Percentiles rank a stretch among this genome's conserved stretches.
Conservation (phyloP, 2,888 invertebrate species). For the Andrena trimmerana region DNA sequence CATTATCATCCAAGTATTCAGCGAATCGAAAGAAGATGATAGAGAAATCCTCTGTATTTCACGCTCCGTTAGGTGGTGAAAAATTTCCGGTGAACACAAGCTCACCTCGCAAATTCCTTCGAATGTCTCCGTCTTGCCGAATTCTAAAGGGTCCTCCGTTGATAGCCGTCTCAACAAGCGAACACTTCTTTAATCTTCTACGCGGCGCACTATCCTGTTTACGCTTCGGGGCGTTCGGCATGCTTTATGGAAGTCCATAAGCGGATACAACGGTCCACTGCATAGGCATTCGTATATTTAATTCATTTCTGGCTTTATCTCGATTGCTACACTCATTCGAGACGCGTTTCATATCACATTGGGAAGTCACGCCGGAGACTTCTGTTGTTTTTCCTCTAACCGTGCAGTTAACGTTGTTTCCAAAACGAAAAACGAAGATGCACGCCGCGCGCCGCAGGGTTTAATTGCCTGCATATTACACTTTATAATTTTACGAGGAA, state of each 20-base stretch:
- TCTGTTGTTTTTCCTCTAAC: slow-evolving; percentile 21
- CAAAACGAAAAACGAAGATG: slow-evolving; percentile 6
- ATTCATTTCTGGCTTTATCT: slow-evolving; percentile 67
- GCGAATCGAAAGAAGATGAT: slow-evolving; percentile 44
- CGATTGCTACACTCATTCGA: slow-evolving; percentile 33
- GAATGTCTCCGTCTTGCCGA: slow-evolving; percentile 9
- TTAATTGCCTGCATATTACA: slow-evolving; percentile 19
- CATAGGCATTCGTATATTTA: slow-evolving; percentile 67
- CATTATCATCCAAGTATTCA: slow-evolving; percentile 5
- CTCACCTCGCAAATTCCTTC: slow-evolving; percentile 30
- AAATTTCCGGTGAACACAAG: slow-evolving; percentile 36
- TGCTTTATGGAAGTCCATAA: slow-evolving; percentile 63
- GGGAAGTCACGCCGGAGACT: slow-evolving; percentile 38
- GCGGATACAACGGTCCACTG: slow-evolving; percentile 71
- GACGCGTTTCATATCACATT: slow-evolving; percentile 39
- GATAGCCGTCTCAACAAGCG: slow-evolving; percentile 18
- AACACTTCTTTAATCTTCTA: slow-evolving; percentile 49
- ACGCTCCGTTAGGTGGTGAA: slow-evolving; percentile 56
- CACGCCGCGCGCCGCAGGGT: not conserved
- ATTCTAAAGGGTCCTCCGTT: slow-evolving; percentile 6
- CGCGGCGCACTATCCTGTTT: slow-evolving; percentile 42
- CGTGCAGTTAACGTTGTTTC: slow-evolving; percentile 51
- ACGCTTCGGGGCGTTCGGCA: slow-evolving; percentile 63
- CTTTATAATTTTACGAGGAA: not conserved
- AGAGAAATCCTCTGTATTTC: slow-evolving; percentile 60